These are phyloP conservation scores for Anguilla pacifica DNA, from an alignment of 2,797 vertebrate species.

Conservation along the genomic window DNA sequence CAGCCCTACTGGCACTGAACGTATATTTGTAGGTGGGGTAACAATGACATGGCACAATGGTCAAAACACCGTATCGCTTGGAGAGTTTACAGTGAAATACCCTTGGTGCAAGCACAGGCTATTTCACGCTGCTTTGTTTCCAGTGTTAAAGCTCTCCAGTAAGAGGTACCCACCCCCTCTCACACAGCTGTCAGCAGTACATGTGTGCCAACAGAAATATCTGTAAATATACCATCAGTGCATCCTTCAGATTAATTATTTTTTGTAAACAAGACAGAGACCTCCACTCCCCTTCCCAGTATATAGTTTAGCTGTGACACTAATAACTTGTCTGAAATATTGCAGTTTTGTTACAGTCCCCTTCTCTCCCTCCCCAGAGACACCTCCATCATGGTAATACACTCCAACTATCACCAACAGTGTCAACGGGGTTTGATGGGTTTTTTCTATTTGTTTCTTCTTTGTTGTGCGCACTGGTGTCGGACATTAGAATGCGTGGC, in stretches of 20 bases:
- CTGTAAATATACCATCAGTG: conserved; percentile 25
- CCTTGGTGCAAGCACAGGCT: neutral
- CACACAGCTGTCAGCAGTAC: conserved; percentile 1
- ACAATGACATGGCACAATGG: neutral
- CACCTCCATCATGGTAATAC: conserved; percentile 6
- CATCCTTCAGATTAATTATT: conserved; percentile 35
- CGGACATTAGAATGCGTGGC: neutral
- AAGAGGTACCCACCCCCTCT: neutral
- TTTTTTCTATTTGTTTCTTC: neutral
- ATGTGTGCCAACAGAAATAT: neutral
- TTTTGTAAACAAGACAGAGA: neutral
- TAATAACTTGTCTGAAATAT: conserved; percentile 18
- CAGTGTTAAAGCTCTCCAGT: conserved; percentile 4
- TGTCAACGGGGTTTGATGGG: neutral
- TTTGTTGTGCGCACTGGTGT: neutral
- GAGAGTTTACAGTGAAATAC: conserved; percentile 2
- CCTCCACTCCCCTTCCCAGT: neutral
- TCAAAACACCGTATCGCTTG: neutral
- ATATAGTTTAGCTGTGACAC: conserved; percentile 20
- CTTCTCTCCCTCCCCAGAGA: neutral
- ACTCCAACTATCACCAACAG: neutral
- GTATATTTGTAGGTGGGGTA: neutral
- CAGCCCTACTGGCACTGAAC: neutral
- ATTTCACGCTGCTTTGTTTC: neutral
- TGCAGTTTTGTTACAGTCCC: conserved; percentile 7